Conservation (phyloP, 2,113 vertebrate genomes). For the Orthonyx spaldingii region DNA sequence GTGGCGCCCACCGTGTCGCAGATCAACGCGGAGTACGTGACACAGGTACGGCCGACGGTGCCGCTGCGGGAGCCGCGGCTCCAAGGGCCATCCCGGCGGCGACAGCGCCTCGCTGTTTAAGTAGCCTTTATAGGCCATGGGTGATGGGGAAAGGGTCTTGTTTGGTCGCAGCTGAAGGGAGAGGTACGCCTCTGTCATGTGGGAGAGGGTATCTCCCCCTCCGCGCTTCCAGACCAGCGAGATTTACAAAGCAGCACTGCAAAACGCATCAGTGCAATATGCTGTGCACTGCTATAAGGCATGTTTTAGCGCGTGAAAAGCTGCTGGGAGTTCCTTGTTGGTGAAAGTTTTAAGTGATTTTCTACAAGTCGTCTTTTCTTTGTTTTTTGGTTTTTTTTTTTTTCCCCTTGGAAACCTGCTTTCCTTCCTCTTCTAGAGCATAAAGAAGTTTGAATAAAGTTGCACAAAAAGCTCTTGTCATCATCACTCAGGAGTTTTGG, state of each 20-base stretch:
- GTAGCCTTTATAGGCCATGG: rapidly evolving
- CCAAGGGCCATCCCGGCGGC: rapidly evolving
- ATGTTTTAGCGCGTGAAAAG: rapidly evolving
- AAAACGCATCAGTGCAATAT: rapidly evolving
- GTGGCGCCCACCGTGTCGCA: conserved; percentile 95
- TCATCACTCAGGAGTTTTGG: background rate
- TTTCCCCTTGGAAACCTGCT: background rate
- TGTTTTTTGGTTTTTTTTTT: too few species aligned
- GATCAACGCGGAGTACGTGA: conserved; percentile 96
- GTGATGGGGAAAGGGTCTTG: rapidly evolving
- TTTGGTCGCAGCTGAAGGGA: rapidly evolving
- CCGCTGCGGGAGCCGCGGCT: background rate
- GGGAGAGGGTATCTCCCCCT: rapidly evolving
- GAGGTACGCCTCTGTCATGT: rapidly evolving
- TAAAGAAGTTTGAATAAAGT: background rate
- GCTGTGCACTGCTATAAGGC: rapidly evolving
- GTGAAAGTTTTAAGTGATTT: background rate
- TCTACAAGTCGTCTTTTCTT: rapidly evolving
- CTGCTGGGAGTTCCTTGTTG: too few species aligned
- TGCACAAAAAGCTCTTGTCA: background rate
- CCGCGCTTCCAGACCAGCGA: rapidly evolving
- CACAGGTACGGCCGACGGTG: conserved; percentile 78
- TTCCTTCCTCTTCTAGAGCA: background rate
- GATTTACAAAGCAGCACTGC: rapidly evolving
- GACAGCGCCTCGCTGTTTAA: background rate